Evolutionary conservation across 2,113 vertebrate genomes (phyloP), one percentile per base, ranked within the genome.

Genomic region (Pandion haliaetus): DNA sequence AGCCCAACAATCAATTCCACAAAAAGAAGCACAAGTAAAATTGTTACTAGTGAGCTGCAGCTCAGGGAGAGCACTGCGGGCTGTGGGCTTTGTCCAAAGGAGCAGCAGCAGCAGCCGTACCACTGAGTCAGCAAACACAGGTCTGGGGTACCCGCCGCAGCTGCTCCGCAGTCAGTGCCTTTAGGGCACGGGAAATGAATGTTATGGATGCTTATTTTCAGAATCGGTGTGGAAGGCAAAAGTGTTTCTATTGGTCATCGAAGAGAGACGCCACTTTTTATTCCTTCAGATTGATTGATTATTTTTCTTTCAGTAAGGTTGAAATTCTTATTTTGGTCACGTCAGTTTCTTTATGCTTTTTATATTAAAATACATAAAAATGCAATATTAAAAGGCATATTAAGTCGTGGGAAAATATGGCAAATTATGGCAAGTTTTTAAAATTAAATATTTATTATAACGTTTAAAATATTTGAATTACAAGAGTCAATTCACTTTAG

Each of bases 151-250:
- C 26, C 45, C 2, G 0, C 58, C 4, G 3, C 20, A 15, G 36
- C 47, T 40, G 57, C 57, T 47, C 45, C 29, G 8, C 34, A 20
- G 36, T 9, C 85, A 32, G 11, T 25, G 32, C 26, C 57, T 36
- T 52, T n/a, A 49, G 28, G 38, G 9, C 29, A 2, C 0, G 4
- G 23, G 54, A 34, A 40, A 32, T 4, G 0, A 24, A 31, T 26
- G 14, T 29, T 44, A 26, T 1, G 17, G 72, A 14, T 36, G 28
- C 25, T 40, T 70, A 7, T 73, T 57, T 66, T 71, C 76, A 47
- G 25, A 54, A 62, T 26, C n/a, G 0, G 2, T 58, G 19, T 40
- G 45, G 47, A 89, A 86, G 8, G 36, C 12, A 50, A 24, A 58
- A 84, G 45, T 11, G 29, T n/a, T 54, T 55, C 19, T 31, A 10